A percentile compares a stretch with the other conserved stretches of the same genome.
phyloP scores from a whole-genome alignment of 2,113 vertebrate genomes.

The Tychaedon coryphoeus region DNA sequence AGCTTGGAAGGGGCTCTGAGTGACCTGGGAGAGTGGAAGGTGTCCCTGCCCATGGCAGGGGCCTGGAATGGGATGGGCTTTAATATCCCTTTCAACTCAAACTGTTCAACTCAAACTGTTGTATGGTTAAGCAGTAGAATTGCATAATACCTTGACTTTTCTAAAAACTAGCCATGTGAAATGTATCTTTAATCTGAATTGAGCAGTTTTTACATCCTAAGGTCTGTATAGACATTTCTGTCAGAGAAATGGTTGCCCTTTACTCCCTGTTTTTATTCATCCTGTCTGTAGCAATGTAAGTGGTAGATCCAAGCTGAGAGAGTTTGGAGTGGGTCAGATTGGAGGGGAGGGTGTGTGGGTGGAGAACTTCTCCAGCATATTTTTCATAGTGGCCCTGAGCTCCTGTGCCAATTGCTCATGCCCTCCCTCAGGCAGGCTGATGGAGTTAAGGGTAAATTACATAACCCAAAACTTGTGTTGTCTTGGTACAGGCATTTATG shows the following conservation, averaged over 20 bases:
- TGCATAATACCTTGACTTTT: not conserved
- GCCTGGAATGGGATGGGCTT: accelerated
- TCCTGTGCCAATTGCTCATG: not conserved
- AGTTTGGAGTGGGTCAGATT: not conserved
- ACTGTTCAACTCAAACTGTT: not conserved
- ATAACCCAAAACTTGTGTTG: not conserved
- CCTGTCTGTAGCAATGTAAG: not conserved
- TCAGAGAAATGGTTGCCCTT: not conserved
- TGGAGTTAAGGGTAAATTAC: not conserved
- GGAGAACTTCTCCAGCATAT: not conserved
- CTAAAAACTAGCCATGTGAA: not conserved
- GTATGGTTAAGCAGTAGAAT: not conserved
- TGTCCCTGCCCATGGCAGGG: not conserved
- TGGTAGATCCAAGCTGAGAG: not conserved
- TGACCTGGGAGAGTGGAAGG: accelerated
- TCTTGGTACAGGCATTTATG: not conserved
- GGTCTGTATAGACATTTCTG: not conserved
- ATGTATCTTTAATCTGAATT: not conserved
- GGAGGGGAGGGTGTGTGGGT: not conserved
- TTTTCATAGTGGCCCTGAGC: not conserved
- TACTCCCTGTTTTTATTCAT: not conserved
- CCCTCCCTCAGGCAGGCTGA: not conserved
- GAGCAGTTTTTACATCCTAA: not conserved
- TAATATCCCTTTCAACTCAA: not conserved
- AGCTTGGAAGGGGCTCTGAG: not conserved